Evolutionary conservation across 2,113 vertebrate genomes (phyloP).

Genomic region (Orcinus orca): DNA sequence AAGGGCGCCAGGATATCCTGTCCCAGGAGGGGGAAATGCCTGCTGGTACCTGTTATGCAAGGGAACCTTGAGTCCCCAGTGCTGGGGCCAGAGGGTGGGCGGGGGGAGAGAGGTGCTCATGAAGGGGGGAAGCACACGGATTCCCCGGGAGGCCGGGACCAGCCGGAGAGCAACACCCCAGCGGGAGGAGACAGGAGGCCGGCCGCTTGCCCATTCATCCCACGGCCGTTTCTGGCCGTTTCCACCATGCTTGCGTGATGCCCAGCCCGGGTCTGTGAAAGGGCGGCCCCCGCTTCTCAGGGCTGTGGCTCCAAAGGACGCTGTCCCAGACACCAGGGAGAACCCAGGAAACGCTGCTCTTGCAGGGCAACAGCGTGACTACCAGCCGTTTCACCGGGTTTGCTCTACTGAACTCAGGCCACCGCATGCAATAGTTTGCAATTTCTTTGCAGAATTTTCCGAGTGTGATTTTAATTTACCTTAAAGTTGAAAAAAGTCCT

Average conservation of each 20-base stretch:
- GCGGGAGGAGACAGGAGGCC: neutral
- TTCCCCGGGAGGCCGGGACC: neutral
- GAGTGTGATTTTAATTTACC: neutral
- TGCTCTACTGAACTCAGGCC: neutral
- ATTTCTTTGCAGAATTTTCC: neutral
- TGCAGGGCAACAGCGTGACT: neutral
- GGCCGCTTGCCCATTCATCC: neutral
- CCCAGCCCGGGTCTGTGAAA: neutral
- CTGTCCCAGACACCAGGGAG: rapidly evolving
- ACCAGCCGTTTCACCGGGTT: neutral
- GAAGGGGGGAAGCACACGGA: neutral
- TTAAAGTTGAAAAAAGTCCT: neutral
- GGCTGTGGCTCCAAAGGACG: neutral
- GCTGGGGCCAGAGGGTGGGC: slow-evolving; percentile 69
- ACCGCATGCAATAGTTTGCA: neutral
- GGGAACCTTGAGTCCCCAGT: slow-evolving; percentile 84
- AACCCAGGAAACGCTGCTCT: neutral
- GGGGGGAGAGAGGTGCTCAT: slow-evolving; percentile 43
- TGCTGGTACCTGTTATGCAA: slow-evolving; percentile 99
- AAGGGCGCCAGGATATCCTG: slow-evolving; percentile 99
- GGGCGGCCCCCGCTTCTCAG: neutral
- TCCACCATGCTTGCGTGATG: rapidly evolving
- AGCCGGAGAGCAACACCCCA: rapidly evolving
- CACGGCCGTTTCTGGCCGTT: neutral
- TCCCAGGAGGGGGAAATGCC: slow-evolving; percentile 98